A percentile compares a stretch with the other conserved stretches of the same genome.
Evolutionary conservation across 2,113 vertebrate genomes (phyloP).

Genomic region (Charadrius vociferus): DNA sequence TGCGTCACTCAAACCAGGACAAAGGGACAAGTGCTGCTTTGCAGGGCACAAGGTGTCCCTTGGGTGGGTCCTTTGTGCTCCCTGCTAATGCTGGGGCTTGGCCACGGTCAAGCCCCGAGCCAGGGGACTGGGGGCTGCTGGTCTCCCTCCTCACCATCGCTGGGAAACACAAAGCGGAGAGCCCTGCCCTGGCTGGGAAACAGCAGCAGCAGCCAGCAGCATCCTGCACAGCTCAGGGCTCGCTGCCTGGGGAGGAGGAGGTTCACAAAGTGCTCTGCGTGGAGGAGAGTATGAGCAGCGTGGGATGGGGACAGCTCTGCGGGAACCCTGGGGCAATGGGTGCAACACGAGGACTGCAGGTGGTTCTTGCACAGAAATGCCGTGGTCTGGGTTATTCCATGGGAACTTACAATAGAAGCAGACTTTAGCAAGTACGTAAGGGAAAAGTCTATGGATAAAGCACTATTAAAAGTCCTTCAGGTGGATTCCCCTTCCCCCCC

Average conservation of each 20-base stretch:
- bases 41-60: no score
- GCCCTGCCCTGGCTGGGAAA: neutral
- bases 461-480: neutral
- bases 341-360: neutral
- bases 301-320: neutral
- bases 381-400: accelerated
- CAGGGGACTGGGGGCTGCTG: neutral
- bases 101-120: neutral
- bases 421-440: neutral
- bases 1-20: no score
- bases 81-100: neutral
- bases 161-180: neutral
- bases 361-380: neutral
- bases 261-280: neutral
- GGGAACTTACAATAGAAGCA: neutral
- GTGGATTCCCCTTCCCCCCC: neutral
- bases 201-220: neutral
- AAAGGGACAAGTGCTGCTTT: no score
- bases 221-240: neutral
- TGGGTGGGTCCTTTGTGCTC: neutral
- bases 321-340: no score
- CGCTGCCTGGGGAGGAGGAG: accelerated
- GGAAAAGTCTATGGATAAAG: neutral
- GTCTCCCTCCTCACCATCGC: neutral
- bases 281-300: accelerated